These are phyloP conservation scores for Acrobasis suavella DNA, from an alignment of 2,888 invertebrate species.

Conservation along the genomic window DNA sequence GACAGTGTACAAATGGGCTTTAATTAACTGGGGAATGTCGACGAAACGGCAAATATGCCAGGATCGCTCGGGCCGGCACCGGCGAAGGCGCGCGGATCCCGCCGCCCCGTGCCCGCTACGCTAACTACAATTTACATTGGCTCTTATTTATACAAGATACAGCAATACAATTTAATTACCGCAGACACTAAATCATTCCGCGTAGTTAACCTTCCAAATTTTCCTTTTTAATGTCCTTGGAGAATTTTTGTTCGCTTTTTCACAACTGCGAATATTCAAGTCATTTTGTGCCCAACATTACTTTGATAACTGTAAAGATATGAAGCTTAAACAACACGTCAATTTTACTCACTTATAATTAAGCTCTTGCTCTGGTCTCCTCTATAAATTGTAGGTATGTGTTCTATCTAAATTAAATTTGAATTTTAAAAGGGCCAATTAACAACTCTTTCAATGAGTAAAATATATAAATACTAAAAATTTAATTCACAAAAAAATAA, in stretches of 20 bases:
- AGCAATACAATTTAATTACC: constrained; percentile 56
- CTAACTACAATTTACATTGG: constrained; percentile 71
- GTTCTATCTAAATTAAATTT: not conserved
- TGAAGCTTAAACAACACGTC: not conserved
- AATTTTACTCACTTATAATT: constrained; percentile 18
- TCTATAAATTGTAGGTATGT: not conserved
- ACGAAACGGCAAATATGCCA: constrained; percentile 72
- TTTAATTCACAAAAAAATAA: not conserved
- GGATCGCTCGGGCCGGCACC: constrained; percentile 55
- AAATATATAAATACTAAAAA: not conserved
- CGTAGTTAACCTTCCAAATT: constrained; percentile 6
- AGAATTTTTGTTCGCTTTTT: constrained; percentile 1
- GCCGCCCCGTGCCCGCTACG: constrained; percentile 46
- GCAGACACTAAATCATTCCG: constrained; percentile 39
- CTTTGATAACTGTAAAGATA: too few species aligned
- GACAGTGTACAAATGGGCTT: constrained; percentile 78
- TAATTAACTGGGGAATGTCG: constrained; percentile 79
- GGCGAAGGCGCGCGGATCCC: constrained; percentile 39
- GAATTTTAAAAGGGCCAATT: not conserved
- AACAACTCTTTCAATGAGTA: not conserved
- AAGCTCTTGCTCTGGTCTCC: not conserved
- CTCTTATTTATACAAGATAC: constrained; percentile 64
- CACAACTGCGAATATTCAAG: not conserved
- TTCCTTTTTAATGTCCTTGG: not conserved
- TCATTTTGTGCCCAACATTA: not conserved